Evolutionary conservation across 2,113 vertebrate species (phyloP).

Genomic region (Hystrix cristata): DNA sequence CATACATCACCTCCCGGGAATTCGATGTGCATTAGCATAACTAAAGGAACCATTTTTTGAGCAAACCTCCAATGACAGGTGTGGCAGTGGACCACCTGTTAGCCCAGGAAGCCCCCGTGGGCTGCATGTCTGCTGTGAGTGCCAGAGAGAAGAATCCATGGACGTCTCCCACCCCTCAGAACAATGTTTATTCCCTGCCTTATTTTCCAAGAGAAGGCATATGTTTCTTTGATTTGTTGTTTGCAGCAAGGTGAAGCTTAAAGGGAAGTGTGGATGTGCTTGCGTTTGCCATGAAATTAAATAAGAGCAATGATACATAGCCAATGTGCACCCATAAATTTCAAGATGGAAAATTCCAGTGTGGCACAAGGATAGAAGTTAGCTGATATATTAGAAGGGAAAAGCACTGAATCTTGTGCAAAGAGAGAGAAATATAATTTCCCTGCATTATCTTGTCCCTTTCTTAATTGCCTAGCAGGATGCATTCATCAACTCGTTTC

Average conservation of each 20-base stretch:
- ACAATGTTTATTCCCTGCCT: conserved; percentile 64
- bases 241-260: conserved; percentile 79
- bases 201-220: conserved; percentile 68
- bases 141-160: neutral
- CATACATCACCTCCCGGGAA: neutral
- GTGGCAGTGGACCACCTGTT: neutral
- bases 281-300: conserved; percentile 83
- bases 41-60: neutral
- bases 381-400: conserved; percentile 79
- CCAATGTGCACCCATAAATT: conserved; percentile 79
- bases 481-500: conserved; percentile 74
- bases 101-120: neutral
- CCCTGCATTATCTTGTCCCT: conserved; percentile 84
- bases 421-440: conserved; percentile 81
- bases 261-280: conserved; percentile 42
- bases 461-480: conserved; percentile 85
- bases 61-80: neutral
- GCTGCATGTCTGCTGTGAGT: neutral
- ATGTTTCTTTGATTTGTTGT: conserved; percentile 75
- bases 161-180: neutral
- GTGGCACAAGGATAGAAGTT: conserved; percentile 71
- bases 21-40: neutral
- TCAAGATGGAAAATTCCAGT: conserved; percentile 80
- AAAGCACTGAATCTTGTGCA: conserved; percentile 76
- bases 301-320: conserved; percentile 82